These are phyloP conservation scores for Thunnus albacares DNA, from an alignment of 2,797 vertebrate genomes.

Conservation along the genomic window DNA sequence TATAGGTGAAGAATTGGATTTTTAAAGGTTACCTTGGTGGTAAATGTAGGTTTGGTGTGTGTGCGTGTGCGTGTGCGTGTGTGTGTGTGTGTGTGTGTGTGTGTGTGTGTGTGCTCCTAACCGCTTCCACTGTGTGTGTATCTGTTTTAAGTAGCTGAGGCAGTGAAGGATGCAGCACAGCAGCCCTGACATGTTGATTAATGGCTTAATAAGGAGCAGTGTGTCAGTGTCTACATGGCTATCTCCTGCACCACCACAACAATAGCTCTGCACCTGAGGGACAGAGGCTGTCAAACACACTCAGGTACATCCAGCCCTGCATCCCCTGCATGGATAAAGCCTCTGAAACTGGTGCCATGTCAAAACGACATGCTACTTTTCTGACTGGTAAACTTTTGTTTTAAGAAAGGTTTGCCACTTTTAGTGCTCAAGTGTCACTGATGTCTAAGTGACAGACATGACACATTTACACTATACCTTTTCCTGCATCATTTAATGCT, in stretches of 20 bases:
- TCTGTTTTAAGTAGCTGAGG: constrained; percentile 38
- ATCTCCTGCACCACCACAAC: constrained; percentile 59
- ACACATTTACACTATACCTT: constrained; percentile 17
- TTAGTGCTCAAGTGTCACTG: neutral
- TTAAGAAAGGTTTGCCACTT: constrained; percentile 2
- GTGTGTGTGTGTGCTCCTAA: neutral
- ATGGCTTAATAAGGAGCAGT: constrained; percentile 75
- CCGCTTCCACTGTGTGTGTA: constrained; percentile 22
- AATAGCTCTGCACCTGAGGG: constrained; percentile 68
- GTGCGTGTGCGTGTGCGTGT: constrained; percentile 1
- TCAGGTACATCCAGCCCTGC: constrained; percentile 18
- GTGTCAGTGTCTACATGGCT: constrained; percentile 69
- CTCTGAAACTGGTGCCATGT: constrained; percentile 23
- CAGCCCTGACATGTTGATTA: constrained; percentile 78
- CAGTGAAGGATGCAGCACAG: constrained; percentile 51
- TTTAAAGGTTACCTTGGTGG: constrained; percentile 43
- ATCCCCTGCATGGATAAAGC: constrained; percentile 21
- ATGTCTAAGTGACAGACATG: neutral
- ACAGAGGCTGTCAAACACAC: constrained; percentile 58
- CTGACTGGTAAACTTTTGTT: neutral
- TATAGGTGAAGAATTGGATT: constrained; percentile 3
- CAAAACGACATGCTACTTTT: constrained; percentile 4
- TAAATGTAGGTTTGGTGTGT: constrained; percentile 2
- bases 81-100: neutral
- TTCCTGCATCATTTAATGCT: constrained; percentile 18